Base-by-base conservation (phyloP, 2,113 vertebrate species). In the Ahaetulla prasina region DNA sequence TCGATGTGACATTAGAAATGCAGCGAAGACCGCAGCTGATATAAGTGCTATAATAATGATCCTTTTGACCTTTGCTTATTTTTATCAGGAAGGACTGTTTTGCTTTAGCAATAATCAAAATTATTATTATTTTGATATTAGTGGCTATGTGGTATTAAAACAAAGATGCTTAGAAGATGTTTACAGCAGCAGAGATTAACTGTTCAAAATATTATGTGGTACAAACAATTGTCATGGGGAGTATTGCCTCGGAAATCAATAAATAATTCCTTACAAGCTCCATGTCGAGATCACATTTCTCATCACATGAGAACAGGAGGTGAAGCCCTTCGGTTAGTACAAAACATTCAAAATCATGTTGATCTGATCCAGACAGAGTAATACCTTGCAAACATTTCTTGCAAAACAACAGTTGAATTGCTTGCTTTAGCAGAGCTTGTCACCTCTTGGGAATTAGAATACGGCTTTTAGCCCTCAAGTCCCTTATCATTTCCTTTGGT, bases 1-100 rank as follows among this genome's bases (percentile, higher is more conserved):
- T 50, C 84, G 88, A n/a, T 27, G 74, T 95, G 90, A 96, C 88
- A 93, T 91, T 93, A 94, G 47, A 54, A 87, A 55, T 85, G 92
- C 74, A 35, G 22, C 88, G 54, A 87, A 50, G 43, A 88, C 2
- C 63, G 9, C 85, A 57, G 2, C 4, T 92, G 2, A 92, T 27
- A 7, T 93, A 91, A 93, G 93, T 90, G 10, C 23, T 89, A 63
- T 92, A 93, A 91, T 8, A 1, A 0, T 92, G 86, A 54, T 88
- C 2, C 74, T 85, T 93, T 87, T 95, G 87, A 89, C 9, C 84
- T 94, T 88, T 93, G 4, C 0, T 45, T 47, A 35, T 1, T 80
- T 94, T 92, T 93, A 60, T 90, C 91, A 25, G 12, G 25, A 0
- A 2, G 49, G 90, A 74, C 20, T 94, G 3, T 47, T 86, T 91